Percentiles rank a stretch among this genome's conserved stretches.
phyloP scores from a whole-genome alignment of 2,797 vertebrate genomes.

The Iguana delicatissima region DNA sequence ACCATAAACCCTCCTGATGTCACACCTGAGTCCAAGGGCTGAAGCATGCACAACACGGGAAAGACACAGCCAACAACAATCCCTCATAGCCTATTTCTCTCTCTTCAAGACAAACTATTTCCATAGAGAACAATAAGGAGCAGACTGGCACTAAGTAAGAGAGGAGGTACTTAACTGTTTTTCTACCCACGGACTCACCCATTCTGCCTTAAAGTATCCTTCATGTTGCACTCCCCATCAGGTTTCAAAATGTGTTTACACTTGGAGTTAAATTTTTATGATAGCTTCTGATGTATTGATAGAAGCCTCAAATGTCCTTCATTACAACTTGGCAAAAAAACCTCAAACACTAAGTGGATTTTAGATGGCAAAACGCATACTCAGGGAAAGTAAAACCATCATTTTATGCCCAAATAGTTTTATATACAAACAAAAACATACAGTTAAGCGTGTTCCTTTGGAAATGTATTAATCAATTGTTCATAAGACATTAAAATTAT shows the following conservation, averaged over 20 bases:
- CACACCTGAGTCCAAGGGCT: background rate
- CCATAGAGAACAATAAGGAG: background rate
- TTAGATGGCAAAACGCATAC: too few relatives aligned
- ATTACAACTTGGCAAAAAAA: background rate
- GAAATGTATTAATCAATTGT: background rate
- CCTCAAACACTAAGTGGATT: background rate
- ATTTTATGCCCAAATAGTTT: slow-evolving; percentile 1
- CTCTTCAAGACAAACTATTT: background rate
- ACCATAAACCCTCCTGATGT: background rate
- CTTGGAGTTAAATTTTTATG: background rate
- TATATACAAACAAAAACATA: background rate
- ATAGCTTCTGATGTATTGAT: background rate
- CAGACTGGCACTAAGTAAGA: background rate
- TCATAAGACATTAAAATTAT: background rate
- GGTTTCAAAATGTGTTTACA: background rate
- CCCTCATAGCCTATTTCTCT: background rate
- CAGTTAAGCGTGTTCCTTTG: background rate
- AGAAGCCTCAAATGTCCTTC: background rate
- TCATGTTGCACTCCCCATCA: background rate
- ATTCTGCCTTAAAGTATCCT: background rate
- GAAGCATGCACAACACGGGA: background rate
- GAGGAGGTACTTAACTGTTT: background rate
- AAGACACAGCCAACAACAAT: background rate
- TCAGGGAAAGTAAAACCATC: background rate
- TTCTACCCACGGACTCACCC: background rate